Evolutionary conservation across 1,140 invertebrate genomes (phyloP).

Genomic region (Pygmarrhopalites habei): DNA sequence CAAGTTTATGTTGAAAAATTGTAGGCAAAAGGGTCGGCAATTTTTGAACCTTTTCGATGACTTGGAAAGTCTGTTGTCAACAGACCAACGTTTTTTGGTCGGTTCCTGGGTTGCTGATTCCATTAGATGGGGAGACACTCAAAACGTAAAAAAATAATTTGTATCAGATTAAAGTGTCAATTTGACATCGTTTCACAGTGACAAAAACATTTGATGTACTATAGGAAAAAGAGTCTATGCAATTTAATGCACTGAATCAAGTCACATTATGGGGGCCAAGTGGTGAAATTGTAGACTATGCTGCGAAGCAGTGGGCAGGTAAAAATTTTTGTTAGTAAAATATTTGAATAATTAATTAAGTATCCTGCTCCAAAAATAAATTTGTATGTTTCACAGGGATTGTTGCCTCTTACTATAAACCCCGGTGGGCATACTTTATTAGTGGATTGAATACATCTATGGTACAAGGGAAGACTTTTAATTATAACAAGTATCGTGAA

Average conservation of each 20-base stretch:
- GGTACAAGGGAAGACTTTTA: conserved; percentile 45
- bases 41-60: conserved; percentile 57
- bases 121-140: conserved; percentile 46
- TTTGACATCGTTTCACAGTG: background rate
- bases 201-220: too few relatives aligned
- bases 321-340: background rate
- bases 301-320: conserved; percentile 70
- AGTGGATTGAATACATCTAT: conserved; percentile 50
- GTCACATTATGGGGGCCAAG: conserved; percentile 85
- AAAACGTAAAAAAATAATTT: background rate
- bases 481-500: conserved; percentile 47
- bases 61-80: conserved; percentile 61
- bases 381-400: conserved; percentile 45
- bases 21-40: background rate
- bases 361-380: conserved; percentile 18
- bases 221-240: conserved; percentile 55
- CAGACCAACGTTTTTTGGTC: conserved; percentile 61
- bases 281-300: conserved; percentile 82
- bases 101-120: conserved; percentile 64
- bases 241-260: conserved; percentile 83
- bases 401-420: conserved; percentile 58
- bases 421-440: conserved; percentile 64
- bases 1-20: background rate
- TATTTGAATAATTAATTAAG: background rate
- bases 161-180: background rate